These are phyloP conservation scores for Uloborus diversus DNA, from an alignment of 1,140 invertebrate species.

Conservation along the genomic window DNA sequence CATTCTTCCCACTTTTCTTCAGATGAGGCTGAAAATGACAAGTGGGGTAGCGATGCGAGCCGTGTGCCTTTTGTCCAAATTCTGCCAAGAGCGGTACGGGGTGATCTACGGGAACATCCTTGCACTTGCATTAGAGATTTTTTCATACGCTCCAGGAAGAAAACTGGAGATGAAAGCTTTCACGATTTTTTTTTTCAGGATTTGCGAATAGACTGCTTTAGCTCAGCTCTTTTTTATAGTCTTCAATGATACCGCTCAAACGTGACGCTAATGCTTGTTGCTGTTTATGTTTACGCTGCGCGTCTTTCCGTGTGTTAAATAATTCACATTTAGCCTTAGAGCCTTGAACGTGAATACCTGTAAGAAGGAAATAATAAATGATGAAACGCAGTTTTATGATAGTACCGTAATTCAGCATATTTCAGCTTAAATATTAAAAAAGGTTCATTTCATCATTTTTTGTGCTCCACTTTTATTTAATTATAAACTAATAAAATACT, in stretches of 20 bases:
- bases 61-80: slow-evolving; percentile 42
- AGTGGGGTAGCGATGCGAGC: slow-evolving; percentile 21
- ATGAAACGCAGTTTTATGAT: too few species aligned
- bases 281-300: not conserved
- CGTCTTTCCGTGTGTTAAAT: not conserved
- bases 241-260: slow-evolving; percentile 2
- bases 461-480: too few species aligned
- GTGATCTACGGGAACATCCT: slow-evolving; percentile 35
- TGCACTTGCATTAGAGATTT: slow-evolving; percentile 29
- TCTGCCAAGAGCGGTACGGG: slow-evolving; percentile 35
- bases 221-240: not conserved
- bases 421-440: too few species aligned
- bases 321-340: not conserved
- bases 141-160: slow-evolving; percentile 7
- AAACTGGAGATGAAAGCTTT: slow-evolving; percentile 31
- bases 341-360: too few species aligned
- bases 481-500: too few species aligned
- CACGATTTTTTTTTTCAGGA: slow-evolving; percentile 23
- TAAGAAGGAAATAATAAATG: too few species aligned
- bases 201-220: slow-evolving; percentile 19
- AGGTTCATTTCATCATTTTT: too few species aligned
- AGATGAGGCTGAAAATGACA: slow-evolving; percentile 43
- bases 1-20: slow-evolving; percentile 36
- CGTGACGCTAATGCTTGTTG: not conserved
- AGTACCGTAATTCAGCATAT: too few species aligned